A percentile compares a stretch with the other conserved stretches of the same genome.
These are phyloP conservation scores for Catocala sponsa DNA, from an alignment of 2,888 invertebrate species.

Conservation along the genomic window DNA sequence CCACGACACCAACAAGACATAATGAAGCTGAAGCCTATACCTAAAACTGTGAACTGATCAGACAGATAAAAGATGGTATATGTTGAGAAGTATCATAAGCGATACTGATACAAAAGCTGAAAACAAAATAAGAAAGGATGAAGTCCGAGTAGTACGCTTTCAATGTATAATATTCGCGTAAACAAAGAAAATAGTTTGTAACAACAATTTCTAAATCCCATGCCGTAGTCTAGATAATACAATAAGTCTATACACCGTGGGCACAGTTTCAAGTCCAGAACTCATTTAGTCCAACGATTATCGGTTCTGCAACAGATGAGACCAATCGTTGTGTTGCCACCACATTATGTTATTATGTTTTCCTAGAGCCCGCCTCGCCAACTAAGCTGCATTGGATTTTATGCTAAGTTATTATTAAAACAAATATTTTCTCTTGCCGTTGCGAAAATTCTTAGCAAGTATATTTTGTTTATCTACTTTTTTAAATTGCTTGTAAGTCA, in stretches of 20 bases:
- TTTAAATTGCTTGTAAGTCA: not conserved
- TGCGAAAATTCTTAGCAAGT: not conserved
- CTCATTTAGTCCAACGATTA: conserved; percentile 52
- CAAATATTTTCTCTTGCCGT: conserved; percentile 25
- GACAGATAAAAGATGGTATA: too few relatives aligned
- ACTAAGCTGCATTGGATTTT: conserved; percentile 32
- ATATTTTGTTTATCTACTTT: not conserved
- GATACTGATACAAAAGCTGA: too few relatives aligned
- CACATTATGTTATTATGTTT: conserved; percentile 43
- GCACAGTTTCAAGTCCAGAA: conserved; percentile 46
- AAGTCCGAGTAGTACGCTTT: too few relatives aligned
- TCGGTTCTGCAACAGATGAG: conserved; percentile 52
- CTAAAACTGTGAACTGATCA: too few relatives aligned
- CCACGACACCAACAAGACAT: too few relatives aligned
- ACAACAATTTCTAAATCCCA: conserved; percentile 18
- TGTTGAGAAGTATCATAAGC: too few relatives aligned
- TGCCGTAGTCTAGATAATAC: conserved; percentile 20
- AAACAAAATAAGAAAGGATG: too few relatives aligned
- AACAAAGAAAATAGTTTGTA: not conserved
- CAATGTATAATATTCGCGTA: too few relatives aligned
- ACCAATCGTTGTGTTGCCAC: conserved; percentile 39
- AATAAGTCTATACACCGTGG: conserved; percentile 17
- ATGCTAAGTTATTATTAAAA: conserved; percentile 36
- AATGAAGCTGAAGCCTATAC: too few relatives aligned
- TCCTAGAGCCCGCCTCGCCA: conserved; percentile 31